phyloP scores from a whole-genome alignment of 2,797 vertebrate species.

The Gallirallus australis region DNA sequence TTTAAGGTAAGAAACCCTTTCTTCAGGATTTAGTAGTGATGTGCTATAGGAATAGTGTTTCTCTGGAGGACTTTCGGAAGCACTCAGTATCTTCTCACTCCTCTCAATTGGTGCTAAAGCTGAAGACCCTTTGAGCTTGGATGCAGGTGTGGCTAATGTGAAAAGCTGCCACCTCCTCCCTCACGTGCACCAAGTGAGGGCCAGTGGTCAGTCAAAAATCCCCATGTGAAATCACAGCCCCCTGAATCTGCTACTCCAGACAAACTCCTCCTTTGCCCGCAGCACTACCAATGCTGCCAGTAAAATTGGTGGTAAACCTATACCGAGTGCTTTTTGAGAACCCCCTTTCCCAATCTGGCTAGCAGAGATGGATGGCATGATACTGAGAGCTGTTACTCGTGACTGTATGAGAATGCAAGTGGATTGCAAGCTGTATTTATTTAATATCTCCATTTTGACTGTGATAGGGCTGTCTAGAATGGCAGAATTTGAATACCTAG shows the following conservation, averaged over 20 bases:
- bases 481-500: background rate
- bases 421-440: background rate
- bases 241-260: background rate
- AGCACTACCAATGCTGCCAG: background rate
- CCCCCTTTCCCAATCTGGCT: background rate
- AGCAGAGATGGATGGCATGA: background rate
- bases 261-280: background rate
- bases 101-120: background rate
- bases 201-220: background rate
- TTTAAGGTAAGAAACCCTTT: conserved; percentile 91
- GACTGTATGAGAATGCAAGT: background rate
- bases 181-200: rapidly evolving
- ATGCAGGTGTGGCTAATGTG: background rate
- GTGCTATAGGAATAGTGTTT: background rate
- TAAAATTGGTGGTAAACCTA: background rate
- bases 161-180: background rate
- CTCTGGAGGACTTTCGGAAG: background rate
- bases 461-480: background rate
- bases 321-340: background rate
- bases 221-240: background rate
- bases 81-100: background rate
- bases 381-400: background rate
- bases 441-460: background rate
- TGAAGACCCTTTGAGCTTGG: background rate
- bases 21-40: background rate